phyloP scores from a whole-genome alignment of 2,888 invertebrate species.

The Alviniconcha strummeri region DNA sequence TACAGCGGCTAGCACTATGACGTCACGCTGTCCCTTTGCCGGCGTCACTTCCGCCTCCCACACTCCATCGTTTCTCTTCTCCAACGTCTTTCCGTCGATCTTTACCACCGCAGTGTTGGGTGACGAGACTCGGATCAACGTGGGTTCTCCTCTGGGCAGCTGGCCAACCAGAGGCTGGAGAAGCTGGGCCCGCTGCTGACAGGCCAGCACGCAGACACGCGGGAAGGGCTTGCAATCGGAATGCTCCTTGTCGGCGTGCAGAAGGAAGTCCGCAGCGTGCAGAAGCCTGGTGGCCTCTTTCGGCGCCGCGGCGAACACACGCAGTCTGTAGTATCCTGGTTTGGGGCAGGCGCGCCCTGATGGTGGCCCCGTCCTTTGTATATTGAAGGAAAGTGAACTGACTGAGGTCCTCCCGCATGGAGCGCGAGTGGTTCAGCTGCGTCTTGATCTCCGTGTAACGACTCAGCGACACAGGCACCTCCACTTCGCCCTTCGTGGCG shows the following conservation, averaged over 20 bases:
- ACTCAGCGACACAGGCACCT: background rate
- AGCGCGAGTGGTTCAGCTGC: background rate
- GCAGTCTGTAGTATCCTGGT: slow-evolving; percentile 18
- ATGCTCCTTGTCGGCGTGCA: background rate
- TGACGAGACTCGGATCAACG: background rate
- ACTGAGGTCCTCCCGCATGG: background rate
- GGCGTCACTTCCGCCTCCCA: slow-evolving; percentile 26
- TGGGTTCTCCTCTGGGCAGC: background rate
- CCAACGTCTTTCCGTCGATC: slow-evolving; percentile 8
- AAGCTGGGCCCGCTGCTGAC: background rate
- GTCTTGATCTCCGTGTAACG: background rate
- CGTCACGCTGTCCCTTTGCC: too few relatives aligned
- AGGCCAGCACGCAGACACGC: background rate
- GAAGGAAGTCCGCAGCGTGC: slow-evolving; percentile 5
- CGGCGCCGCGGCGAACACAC: slow-evolving; percentile 1
- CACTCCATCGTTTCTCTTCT: slow-evolving; percentile 11
- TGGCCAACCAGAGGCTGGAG: background rate
- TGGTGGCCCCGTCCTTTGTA: background rate
- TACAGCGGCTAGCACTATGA: too few relatives aligned
- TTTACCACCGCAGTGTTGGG: background rate
- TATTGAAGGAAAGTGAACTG: slow-evolving; percentile 1
- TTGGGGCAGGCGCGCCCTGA: slow-evolving; percentile 16
- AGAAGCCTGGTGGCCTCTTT: background rate
- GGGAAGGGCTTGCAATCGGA: background rate
- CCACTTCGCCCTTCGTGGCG: background rate